These are phyloP conservation scores for Archegozetes longisetosus DNA, from an alignment of 1,140 invertebrate species.

Conservation along the genomic window DNA sequence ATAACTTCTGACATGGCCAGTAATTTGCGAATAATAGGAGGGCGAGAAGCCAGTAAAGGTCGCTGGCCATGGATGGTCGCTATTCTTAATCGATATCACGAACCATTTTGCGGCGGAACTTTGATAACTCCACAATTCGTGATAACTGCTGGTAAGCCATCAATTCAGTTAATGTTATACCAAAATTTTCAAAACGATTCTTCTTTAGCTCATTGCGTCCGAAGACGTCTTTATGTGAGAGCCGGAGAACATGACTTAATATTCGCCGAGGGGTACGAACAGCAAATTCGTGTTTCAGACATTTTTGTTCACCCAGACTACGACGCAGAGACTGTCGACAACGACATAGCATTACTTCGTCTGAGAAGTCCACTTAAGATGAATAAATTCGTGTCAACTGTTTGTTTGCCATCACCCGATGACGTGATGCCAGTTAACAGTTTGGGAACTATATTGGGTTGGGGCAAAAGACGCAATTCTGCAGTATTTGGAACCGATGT, in stretches of 20 bases:
- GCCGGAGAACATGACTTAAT: conserved; percentile 66
- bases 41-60: conserved; percentile 50
- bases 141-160: conserved; percentile 45
- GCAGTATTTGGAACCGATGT: conserved; percentile 53
- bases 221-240: conserved; percentile 55
- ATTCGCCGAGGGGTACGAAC: conserved; percentile 45
- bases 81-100: conserved; percentile 60
- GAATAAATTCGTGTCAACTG: conserved; percentile 27
- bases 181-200: conserved; percentile 1
- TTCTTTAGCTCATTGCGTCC: conserved; percentile 55
- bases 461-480: conserved; percentile 36
- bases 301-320: conserved; percentile 65
- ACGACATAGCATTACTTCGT: conserved; percentile 67
- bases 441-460: conserved; percentile 37
- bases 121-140: conserved; percentile 69
- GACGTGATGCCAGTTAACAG: conserved; percentile 36
- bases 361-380: conserved; percentile 34
- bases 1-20: conserved; percentile 11
- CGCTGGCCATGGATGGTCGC: conserved; percentile 83
- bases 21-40: conserved; percentile 63
- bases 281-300: conserved; percentile 52
- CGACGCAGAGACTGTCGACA: conserved; percentile 70
- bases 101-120: conserved; percentile 76
- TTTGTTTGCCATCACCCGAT: conserved; percentile 46
- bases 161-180: background rate